phyloP scores from a whole-genome alignment of 2,797 vertebrate genomes.

The Miichthys miiuy region DNA sequence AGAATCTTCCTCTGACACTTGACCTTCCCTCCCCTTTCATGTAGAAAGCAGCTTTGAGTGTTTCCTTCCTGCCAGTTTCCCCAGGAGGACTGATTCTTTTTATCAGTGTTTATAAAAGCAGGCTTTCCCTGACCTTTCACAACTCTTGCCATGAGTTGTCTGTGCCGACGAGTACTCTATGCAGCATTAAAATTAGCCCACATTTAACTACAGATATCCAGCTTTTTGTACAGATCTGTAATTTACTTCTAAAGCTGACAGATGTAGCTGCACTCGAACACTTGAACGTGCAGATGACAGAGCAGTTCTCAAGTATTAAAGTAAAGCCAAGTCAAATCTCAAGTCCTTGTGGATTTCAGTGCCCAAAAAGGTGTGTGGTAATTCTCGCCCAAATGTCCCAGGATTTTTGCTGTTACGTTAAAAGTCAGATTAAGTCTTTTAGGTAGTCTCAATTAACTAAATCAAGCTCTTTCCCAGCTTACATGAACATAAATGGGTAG shows the following conservation, averaged over 20 bases:
- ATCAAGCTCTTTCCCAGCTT: too few species aligned
- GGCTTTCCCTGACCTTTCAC: constrained; percentile 24
- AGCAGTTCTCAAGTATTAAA: not conserved
- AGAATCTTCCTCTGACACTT: constrained; percentile 36
- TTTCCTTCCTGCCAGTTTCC: not conserved
- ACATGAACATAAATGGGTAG: too few species aligned
- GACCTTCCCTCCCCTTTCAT: constrained; percentile 46
- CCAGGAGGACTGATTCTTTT: constrained; percentile 4
- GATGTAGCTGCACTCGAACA: not conserved
- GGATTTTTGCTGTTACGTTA: too few species aligned
- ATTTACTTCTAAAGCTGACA: not conserved
- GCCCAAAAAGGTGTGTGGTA: too few species aligned
- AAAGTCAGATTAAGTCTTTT: too few species aligned
- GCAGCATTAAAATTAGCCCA: not conserved
- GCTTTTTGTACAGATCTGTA: not conserved
- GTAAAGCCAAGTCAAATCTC: too few species aligned
- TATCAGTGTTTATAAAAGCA: constrained; percentile 39
- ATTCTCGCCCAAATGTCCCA: too few species aligned
- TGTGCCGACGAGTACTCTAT: not conserved
- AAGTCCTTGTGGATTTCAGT: too few species aligned
- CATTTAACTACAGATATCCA: not conserved
- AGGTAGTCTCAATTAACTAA: too few species aligned
- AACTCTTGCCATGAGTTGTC: not conserved
- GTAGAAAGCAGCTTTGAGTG: constrained; percentile 44
- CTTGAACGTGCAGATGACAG: not conserved